A percentile compares a stretch with the other conserved stretches of the same genome.
phyloP scores from a whole-genome alignment of 2,797 vertebrate genomes.

The Hoplostethus atlanticus region DNA sequence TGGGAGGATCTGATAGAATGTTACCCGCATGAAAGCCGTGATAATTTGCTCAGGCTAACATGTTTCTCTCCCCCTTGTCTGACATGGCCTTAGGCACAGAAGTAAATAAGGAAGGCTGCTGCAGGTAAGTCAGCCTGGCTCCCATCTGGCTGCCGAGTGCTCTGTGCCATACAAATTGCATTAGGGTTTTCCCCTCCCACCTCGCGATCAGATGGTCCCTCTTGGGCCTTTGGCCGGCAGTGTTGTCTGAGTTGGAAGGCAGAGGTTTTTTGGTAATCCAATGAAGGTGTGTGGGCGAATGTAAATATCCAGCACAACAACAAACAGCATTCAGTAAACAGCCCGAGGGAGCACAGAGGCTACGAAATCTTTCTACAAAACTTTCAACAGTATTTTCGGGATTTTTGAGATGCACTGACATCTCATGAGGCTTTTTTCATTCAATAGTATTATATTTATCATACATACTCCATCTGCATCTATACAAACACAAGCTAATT shows the following conservation, averaged over 20 bases:
- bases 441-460: conserved; percentile 3
- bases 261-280: conserved; percentile 67
- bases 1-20: conserved; percentile 79
- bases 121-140: conserved; percentile 67
- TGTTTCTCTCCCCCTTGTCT: conserved; percentile 68
- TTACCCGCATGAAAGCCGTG: conserved; percentile 74
- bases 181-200: conserved; percentile 51
- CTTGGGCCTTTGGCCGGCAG: conserved; percentile 58
- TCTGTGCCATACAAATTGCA: conserved; percentile 72
- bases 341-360: conserved; percentile 56
- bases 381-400: conserved; percentile 10
- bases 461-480: not conserved
- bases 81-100: conserved; percentile 74
- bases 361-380: conserved; percentile 51
- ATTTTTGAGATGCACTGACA: conserved; percentile 1
- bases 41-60: conserved; percentile 75
- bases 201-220: conserved; percentile 42
- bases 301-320: conserved; percentile 69
- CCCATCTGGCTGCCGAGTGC: conserved; percentile 65
- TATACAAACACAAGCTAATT: too few relatives aligned
- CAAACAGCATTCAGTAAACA: conserved; percentile 67
- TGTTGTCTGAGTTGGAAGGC: conserved; percentile 47
- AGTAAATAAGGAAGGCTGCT: conserved; percentile 82
- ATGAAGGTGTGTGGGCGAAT: conserved; percentile 67
- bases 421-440: conserved; percentile 16